Evolutionary conservation across 37 sponge, comb jelly and placozoan species (phyloP).

Genomic region (Ephydatia muelleri): DNA sequence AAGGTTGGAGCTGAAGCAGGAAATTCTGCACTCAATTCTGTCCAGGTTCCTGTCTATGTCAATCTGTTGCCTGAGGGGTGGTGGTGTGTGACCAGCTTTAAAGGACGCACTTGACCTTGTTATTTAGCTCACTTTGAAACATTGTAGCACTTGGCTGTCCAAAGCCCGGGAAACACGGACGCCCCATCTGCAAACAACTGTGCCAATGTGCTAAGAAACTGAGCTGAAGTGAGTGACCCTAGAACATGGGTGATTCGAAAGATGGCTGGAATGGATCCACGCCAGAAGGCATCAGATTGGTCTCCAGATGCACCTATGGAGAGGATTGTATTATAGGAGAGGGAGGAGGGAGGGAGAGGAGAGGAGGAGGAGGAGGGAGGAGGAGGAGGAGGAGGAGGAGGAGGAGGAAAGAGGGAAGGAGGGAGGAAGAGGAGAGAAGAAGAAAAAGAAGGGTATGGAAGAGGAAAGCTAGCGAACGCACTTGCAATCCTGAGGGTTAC

Average conservation of each 20-base stretch:
- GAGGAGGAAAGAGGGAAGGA: background rate
- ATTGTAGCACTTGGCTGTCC: background rate
- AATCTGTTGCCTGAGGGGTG: background rate
- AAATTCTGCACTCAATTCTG: background rate
- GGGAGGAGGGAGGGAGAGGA: too few species aligned
- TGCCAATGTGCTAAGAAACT: background rate
- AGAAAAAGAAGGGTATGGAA: background rate
- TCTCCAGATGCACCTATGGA: background rate
- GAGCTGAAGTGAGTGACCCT: background rate
- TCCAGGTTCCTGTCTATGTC: background rate
- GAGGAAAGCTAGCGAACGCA: background rate
- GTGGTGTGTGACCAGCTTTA: too few species aligned
- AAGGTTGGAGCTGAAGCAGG: background rate
- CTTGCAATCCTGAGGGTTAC: background rate
- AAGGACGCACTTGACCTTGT: background rate
- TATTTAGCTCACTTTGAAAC: background rate
- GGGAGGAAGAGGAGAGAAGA: background rate
- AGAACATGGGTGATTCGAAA: background rate
- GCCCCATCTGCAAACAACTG: background rate
- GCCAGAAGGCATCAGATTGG: background rate
- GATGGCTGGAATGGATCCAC: background rate
- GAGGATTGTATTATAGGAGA: too few species aligned
- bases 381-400: background rate
- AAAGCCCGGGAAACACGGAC: background rate
- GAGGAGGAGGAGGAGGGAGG: background rate